These are phyloP conservation scores for Cygnus olor DNA, from an alignment of 2,797 vertebrate species.

Conservation along the genomic window DNA sequence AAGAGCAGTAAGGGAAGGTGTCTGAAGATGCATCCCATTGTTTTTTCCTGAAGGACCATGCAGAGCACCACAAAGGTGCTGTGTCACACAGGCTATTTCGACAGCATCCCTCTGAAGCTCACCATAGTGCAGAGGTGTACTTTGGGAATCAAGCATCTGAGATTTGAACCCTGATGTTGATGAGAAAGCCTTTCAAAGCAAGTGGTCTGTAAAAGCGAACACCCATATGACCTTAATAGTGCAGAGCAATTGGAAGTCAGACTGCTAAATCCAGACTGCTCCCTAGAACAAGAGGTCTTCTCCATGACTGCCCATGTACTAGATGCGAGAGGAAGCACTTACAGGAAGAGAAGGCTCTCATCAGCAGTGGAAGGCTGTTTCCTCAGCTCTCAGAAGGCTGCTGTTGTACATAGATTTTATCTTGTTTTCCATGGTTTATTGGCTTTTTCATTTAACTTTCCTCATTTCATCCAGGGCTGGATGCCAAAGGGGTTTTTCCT, in stretches of 20 bases:
- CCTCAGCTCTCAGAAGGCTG: neutral
- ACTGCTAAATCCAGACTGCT: neutral
- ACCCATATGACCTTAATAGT: too few relatives aligned
- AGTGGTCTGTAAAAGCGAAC: neutral
- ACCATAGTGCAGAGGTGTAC: neutral
- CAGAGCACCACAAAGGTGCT: neutral
- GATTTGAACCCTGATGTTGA: neutral
- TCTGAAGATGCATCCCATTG: neutral
- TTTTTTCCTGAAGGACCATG: neutral
- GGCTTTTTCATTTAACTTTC: neutral
- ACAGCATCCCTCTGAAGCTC: neutral
- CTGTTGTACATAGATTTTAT: neutral
- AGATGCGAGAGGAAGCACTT: neutral
- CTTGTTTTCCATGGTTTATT: neutral
- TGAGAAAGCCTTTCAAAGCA: neutral
- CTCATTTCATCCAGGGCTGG: neutral
- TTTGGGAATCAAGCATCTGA: neutral
- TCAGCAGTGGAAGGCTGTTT: neutral
- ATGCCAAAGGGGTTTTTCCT: neutral
- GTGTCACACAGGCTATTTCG: neutral
- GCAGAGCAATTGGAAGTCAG: neutral
- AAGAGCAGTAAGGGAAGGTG: neutral
- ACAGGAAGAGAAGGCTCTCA: neutral
- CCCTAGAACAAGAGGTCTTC: neutral
- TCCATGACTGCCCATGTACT: neutral